Evolutionary conservation across 2,113 vertebrate genomes (phyloP).

Genomic region (Plestiodon gilberti): DNA sequence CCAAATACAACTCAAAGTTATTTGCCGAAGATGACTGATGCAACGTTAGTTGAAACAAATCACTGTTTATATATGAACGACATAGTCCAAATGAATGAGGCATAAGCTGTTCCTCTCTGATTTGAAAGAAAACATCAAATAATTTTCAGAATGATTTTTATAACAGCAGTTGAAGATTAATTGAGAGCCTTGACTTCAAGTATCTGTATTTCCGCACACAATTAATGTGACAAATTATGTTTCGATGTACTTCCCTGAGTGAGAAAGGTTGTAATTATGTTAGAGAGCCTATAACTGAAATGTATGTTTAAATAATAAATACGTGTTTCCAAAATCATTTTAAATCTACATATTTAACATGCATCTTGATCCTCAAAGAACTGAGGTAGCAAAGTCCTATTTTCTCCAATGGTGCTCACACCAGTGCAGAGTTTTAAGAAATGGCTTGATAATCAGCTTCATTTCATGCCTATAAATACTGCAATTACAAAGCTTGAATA

Average conservation of each 20-base stretch:
- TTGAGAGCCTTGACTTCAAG: conserved; percentile 54
- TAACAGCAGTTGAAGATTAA: conserved; percentile 59
- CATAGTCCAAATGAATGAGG: conserved; percentile 19
- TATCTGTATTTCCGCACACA: conserved; percentile 66
- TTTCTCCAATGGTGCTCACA: conserved; percentile 1
- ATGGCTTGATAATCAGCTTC: conserved; percentile 52
- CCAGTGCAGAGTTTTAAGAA: not conserved
- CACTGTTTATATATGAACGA: not conserved
- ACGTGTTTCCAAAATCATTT: conserved; percentile 67
- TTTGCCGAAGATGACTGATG: conserved; percentile 45
- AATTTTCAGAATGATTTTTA: conserved; percentile 51
- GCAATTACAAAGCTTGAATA: conserved; percentile 71
- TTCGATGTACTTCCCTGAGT: conserved; percentile 67
- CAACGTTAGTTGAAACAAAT: conserved; percentile 37
- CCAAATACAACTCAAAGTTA: not conserved
- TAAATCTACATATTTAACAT: conserved; percentile 67
- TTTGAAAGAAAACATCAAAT: conserved; percentile 41
- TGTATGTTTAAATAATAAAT: conserved; percentile 76
- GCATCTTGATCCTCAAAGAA: not conserved
- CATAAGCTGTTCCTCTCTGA: conserved; percentile 27
- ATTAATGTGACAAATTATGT: conserved; percentile 72
- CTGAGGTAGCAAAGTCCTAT: not conserved
- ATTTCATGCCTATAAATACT: conserved; percentile 74
- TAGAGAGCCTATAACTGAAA: conserved; percentile 70
- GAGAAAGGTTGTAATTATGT: conserved; percentile 74